phyloP scores from a whole-genome alignment of 2,113 vertebrate genomes.

The Cepphus grylle region DNA sequence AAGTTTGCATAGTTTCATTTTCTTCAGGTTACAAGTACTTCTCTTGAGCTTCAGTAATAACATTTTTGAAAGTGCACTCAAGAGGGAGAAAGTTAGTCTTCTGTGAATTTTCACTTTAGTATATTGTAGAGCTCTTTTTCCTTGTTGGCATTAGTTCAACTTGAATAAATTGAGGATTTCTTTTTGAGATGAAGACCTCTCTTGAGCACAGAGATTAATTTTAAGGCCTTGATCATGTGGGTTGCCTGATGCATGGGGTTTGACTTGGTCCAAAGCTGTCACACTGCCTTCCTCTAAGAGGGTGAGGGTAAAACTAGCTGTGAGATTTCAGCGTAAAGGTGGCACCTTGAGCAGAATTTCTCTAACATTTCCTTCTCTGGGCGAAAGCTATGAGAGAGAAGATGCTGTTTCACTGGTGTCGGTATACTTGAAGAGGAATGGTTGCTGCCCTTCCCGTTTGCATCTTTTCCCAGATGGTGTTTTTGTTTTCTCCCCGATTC shows the following conservation, averaged over 20 bases:
- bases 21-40: background rate
- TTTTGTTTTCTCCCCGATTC: fast-evolving
- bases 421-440: background rate
- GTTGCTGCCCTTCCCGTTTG: background rate
- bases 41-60: background rate
- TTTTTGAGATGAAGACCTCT: background rate
- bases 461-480: background rate
- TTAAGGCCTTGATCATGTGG: background rate
- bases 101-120: background rate
- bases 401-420: background rate
- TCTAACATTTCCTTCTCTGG: background rate
- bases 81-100: background rate
- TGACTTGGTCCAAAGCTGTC: background rate
- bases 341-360: background rate
- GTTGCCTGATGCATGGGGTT: background rate
- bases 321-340: background rate
- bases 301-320: background rate
- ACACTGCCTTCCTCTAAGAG: background rate
- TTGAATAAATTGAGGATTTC: background rate
- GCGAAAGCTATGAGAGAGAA: background rate
- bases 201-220: background rate
- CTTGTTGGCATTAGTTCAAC: background rate
- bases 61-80: background rate
- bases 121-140: background rate
- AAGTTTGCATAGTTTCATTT: background rate